phyloP scores from a whole-genome alignment of 1,140 invertebrate species.

The Drosophila neocordata region DNA sequence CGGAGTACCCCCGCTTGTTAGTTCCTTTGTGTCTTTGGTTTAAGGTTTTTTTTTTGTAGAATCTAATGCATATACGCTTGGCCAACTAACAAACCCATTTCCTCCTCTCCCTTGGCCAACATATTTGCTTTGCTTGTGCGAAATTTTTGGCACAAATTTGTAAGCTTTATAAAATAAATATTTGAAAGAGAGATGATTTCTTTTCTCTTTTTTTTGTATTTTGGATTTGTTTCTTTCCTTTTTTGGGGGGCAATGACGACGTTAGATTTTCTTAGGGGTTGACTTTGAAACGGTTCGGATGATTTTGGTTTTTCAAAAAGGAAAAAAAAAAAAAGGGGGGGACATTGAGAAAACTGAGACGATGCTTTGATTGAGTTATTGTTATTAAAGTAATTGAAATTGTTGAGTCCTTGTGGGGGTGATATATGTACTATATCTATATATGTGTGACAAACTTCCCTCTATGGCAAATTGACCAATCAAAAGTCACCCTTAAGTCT shows the following conservation, averaged over 20 bases:
- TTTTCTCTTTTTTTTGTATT: background rate
- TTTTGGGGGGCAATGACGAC: background rate
- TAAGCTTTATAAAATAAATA: slow-evolving; percentile 78
- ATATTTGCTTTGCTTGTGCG: slow-evolving; percentile 1
- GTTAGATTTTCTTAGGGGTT: slow-evolving; percentile 46
- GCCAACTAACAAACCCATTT: slow-evolving; percentile 21
- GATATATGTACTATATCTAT: too few species aligned
- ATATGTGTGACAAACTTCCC: background rate
- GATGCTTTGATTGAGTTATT: slow-evolving; percentile 42
- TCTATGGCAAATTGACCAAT: slow-evolving; percentile 32
- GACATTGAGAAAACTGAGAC: background rate
- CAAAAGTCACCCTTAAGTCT: slow-evolving; percentile 30
- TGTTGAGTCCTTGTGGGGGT: background rate
- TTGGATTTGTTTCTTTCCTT: background rate
- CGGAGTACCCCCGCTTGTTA: slow-evolving; percentile 50
- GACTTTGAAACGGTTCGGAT: slow-evolving; percentile 37
- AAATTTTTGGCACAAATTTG: slow-evolving; percentile 66
- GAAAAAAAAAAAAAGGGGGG: background rate
- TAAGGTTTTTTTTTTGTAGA: slow-evolving; percentile 41
- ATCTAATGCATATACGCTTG: slow-evolving; percentile 43
- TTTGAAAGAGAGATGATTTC: slow-evolving; percentile 17
- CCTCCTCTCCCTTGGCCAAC: background rate
- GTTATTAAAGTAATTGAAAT: slow-evolving; percentile 41
- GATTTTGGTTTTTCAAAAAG: slow-evolving; percentile 11
- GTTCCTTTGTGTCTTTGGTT: slow-evolving; percentile 59